phyloP scores from a whole-genome alignment of 23 tunicate genomes.

The Halocynthia roretzi region DNA sequence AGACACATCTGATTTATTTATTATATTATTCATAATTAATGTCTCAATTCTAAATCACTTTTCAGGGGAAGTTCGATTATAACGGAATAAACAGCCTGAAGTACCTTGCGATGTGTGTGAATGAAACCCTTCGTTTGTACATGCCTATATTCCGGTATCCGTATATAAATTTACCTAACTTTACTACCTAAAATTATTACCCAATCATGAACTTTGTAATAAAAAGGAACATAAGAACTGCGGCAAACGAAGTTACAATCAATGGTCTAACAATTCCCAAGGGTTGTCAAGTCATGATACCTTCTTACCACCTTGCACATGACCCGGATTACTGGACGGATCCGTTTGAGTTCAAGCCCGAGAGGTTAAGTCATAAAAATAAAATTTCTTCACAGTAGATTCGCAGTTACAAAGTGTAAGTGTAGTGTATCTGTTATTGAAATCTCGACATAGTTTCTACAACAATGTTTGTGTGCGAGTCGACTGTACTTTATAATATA shows the following conservation, averaged over 20 bases:
- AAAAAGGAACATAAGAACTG: neutral
- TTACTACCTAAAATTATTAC: too few relatives aligned
- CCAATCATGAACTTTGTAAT: too few relatives aligned
- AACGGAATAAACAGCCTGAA: neutral
- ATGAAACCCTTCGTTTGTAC: slow-evolving; percentile 1
- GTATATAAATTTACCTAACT: too few relatives aligned
- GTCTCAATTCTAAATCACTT: neutral
- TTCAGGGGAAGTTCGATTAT: slow-evolving; percentile 6
- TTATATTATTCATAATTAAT: too few relatives aligned
- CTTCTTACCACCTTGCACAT: slow-evolving; percentile 10
- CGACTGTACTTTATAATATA: too few relatives aligned
- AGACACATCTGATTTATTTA: too few relatives aligned
- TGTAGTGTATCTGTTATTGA: too few relatives aligned
- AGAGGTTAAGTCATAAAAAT: slow-evolving; percentile 2
- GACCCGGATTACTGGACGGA: slow-evolving; percentile 21
- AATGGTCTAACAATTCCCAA: slow-evolving; percentile 24
- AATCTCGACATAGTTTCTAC: too few relatives aligned
- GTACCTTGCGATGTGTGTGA: neutral
- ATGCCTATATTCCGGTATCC: neutral
- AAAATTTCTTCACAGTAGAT: too few relatives aligned
- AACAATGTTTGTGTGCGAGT: too few relatives aligned
- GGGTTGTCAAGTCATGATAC: neutral
- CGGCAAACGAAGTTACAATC: slow-evolving; percentile 1
- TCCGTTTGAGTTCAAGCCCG: slow-evolving; percentile 11
- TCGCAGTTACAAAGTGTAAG: too few relatives aligned